Percentiles rank a stretch among this genome's conserved stretches.
phyloP scores from a whole-genome alignment of 2,113 vertebrate genomes.

The Spizaetus ornatus region DNA sequence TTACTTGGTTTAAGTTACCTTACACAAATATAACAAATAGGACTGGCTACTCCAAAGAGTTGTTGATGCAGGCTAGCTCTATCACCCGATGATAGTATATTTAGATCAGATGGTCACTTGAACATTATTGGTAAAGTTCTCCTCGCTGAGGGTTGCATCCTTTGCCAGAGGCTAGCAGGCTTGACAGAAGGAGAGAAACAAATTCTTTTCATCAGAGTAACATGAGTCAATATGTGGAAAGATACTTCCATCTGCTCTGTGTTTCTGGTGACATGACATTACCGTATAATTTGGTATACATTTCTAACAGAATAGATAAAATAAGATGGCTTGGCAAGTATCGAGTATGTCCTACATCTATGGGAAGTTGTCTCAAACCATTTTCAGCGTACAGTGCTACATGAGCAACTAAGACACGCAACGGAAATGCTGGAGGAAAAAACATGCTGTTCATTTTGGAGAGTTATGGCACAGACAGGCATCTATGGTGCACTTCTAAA shows the following conservation, averaged over 20 bases:
- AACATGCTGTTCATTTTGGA: neutral
- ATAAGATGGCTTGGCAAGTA: neutral
- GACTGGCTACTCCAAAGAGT: neutral
- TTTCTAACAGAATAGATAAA: conserved; percentile 33
- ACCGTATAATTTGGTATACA: conserved; percentile 7
- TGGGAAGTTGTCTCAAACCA: neutral
- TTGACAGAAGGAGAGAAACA: conserved; percentile 23
- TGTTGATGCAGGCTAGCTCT: neutral
- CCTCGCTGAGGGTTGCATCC: neutral
- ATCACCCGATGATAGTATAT: neutral
- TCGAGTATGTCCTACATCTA: neutral
- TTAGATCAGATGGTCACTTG: conserved; percentile 29
- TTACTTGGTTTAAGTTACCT: neutral
- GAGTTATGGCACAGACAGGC: neutral
- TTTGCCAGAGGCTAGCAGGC: conserved; percentile 47
- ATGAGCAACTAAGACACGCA: neutral
- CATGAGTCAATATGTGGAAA: conserved; percentile 53
- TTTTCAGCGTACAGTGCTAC: neutral
- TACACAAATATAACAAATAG: neutral
- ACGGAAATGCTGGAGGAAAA: neutral
- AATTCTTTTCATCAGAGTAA: conserved; percentile 54
- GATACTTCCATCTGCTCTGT: conserved; percentile 63
- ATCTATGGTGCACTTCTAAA: neutral
- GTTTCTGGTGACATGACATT: conserved; percentile 54
- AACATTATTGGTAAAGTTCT: conserved; percentile 27